Conservation (phyloP, 2,797 vertebrate genomes). For the Amniataba percoides region DNA sequence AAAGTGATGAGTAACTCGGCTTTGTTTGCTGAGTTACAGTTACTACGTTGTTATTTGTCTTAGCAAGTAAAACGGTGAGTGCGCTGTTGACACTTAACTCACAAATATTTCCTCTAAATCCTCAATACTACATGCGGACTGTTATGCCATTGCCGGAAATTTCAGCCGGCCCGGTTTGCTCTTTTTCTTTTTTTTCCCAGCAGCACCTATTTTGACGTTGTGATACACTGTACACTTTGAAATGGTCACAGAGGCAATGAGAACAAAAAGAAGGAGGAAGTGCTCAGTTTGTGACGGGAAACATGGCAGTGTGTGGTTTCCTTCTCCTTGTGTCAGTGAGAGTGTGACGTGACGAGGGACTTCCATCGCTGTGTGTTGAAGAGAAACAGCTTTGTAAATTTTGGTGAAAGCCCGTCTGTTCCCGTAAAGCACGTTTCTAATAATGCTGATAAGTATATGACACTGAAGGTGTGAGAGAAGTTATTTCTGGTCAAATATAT, state of each 20-base stretch:
- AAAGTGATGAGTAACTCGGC: not conserved
- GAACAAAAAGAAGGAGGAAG: conserved; percentile 78
- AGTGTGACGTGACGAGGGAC: conserved; percentile 70
- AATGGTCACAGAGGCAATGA: conserved; percentile 54
- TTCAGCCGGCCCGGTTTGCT: not conserved
- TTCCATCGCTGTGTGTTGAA: conserved; percentile 58
- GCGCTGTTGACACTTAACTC: not conserved
- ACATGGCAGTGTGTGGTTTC: conserved; percentile 74
- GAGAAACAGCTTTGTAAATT: conserved; percentile 2
- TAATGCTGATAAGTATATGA: not conserved
- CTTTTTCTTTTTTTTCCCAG: conserved; percentile 28
- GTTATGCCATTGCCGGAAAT: conserved; percentile 28
- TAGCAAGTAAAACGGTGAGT: not conserved
- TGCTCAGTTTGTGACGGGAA: conserved; percentile 78
- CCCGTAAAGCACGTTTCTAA: not conserved
- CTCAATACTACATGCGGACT: not conserved
- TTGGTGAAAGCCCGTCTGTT: conserved; percentile 4
- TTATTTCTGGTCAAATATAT: not conserved
- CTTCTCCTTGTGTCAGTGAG: conserved; percentile 70
- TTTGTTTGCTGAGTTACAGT: not conserved
- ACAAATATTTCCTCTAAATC: conserved; percentile 11
- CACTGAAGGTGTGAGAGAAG: not conserved
- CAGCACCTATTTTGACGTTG: conserved; percentile 42
- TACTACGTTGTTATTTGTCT: not conserved
- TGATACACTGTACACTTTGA: conserved; percentile 45